Conservation (phyloP, 2,888 invertebrate genomes). For the Copidosoma aretas region DNA sequence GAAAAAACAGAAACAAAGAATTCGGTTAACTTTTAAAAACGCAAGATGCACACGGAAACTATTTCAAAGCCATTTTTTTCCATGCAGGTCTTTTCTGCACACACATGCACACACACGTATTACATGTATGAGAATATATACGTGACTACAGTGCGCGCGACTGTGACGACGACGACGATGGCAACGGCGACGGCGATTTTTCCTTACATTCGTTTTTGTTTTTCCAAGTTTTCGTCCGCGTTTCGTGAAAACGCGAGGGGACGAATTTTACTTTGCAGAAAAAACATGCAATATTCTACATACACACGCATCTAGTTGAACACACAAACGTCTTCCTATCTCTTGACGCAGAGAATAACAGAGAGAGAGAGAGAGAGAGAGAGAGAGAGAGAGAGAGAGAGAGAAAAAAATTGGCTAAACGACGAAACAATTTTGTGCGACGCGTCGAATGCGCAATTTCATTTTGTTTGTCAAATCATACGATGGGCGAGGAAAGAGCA, state of each 20-base stretch:
- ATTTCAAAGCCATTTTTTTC: conserved; percentile 26
- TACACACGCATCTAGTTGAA: conserved; percentile 10
- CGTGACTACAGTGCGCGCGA: conserved; percentile 15
- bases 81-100: background rate
- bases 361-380: conserved; percentile 2
- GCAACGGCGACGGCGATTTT: conserved; percentile 6
- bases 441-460: no score
- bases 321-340: conserved; percentile 33
- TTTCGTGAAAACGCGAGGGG: conserved; percentile 2
- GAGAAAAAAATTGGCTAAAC: no score
- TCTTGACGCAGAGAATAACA: conserved; percentile 17
- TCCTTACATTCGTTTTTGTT: conserved; percentile 10
- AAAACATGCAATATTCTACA: background rate
- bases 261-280: conserved; percentile 7
- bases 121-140: background rate
- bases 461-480: no score
- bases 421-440: no score
- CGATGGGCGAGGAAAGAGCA: no score
- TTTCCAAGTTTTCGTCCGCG: conserved; percentile 21
- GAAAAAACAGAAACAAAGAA: no score
- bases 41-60: background rate
- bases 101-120: background rate
- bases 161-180: conserved; percentile 3
- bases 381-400: conserved; percentile 4
- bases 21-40: no score